Base-by-base conservation (phyloP, 2,113 vertebrate genomes). In the Desmodus rotundus region DNA sequence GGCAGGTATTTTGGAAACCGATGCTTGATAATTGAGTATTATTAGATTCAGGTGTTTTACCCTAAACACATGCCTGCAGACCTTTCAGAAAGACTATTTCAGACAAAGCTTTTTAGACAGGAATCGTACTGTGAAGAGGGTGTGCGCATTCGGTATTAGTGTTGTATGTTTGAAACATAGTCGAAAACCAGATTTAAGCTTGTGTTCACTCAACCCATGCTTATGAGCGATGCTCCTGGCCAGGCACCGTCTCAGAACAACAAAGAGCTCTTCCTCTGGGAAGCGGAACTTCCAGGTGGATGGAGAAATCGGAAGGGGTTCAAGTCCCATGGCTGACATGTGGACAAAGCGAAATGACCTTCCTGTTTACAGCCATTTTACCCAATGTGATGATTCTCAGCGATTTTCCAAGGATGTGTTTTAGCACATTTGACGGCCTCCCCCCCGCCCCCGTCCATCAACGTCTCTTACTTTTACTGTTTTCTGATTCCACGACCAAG, bases 1-100 rank as follows among this genome's bases (percentile, higher is more conserved):
- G 93, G 84, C 97, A 97, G 97, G 96, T 97, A 97, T 95, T 97
- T 94, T 97, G 80, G 96, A 97, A 95, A 93, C 72, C 96, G 31
- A 91, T 54, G 77, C 45, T 73, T 89, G 80, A 84, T 50, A 96
- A 0, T 26, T 11, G 33, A 95, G 28, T 67, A 76, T 91, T 67
- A 91, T 87, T 92, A 94, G 91, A 96, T 41, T 96, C 87, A 93
- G 83, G 65, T 92, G 26, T 63, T 93, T 78, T 65, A 43, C 43
- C 87, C 31, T n/a, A 52, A 87, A 52, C 58, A 93, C 65, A 8
- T 15, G 58, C 58, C 9, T 82, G 58, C 8, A 78, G 33, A 89
- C 3, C n/a, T 83, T 81, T 54, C 88, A n/a, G 87, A 97, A 94
- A 70, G 74, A 52, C 24, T 63, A 28, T 82, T 58, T 89, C 47